Evolutionary conservation across 1,140 invertebrate species (phyloP).

Genomic region (Neotoxoptera formosana): DNA sequence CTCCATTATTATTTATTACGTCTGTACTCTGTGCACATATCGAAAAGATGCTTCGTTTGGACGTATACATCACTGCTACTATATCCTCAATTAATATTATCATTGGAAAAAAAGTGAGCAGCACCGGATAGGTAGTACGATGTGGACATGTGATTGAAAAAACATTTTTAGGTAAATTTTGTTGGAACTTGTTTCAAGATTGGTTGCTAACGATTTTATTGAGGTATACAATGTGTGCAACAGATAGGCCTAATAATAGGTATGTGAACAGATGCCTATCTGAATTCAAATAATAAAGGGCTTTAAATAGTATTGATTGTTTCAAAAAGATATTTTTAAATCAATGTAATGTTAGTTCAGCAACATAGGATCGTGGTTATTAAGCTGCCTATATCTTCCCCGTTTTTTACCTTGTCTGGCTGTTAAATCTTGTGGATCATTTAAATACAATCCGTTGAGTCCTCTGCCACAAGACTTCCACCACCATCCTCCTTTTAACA

Average conservation of each 20-base stretch:
- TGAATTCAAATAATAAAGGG: not conserved
- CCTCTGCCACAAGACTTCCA: conserved; percentile 91
- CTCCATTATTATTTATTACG: not conserved
- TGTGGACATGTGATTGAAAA: no score
- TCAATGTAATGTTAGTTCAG: not conserved
- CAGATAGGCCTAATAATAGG: no score
- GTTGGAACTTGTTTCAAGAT: no score
- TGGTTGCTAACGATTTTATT: no score
- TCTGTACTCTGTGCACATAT: not conserved
- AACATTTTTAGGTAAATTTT: no score
- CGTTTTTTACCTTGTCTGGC: conserved; percentile 79
- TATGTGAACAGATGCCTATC: not conserved
- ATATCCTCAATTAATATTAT: no score
- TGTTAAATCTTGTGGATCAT: conserved; percentile 86
- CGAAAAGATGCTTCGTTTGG: not conserved
- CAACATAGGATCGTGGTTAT: not conserved
- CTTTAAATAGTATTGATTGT: not conserved
- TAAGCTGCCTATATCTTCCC: not conserved
- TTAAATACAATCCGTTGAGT: conserved; percentile 85
- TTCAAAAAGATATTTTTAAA: not conserved
- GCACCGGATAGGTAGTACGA: no score
- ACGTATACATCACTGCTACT: no score
- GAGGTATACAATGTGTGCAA: no score
- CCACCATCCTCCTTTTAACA: conserved; percentile 94
- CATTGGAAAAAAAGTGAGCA: not conserved